These are phyloP conservation scores for Apoderus coryli DNA, from an alignment of 2,888 invertebrate genomes.

Conservation along the genomic window DNA sequence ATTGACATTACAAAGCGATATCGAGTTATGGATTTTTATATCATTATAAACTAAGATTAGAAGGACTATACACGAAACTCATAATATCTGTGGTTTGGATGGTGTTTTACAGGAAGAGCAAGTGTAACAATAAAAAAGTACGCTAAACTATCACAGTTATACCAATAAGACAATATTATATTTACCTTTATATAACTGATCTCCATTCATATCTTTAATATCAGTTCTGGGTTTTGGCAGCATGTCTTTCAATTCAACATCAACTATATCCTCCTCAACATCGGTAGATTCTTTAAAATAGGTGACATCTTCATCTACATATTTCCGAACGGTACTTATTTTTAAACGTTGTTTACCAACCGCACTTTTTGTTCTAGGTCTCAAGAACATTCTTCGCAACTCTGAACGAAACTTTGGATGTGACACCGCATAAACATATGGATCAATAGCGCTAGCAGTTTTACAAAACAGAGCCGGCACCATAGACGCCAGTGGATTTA, in stretches of 20 bases:
- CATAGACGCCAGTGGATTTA: slow-evolving; percentile 59
- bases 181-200: too few relatives aligned
- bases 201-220: slow-evolving; percentile 10
- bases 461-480: slow-evolving; percentile 69
- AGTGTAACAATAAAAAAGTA: too few relatives aligned
- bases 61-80: too few relatives aligned
- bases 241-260: slow-evolving; percentile 5
- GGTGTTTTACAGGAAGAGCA: too few relatives aligned
- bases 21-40: too few relatives aligned
- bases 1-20: too few relatives aligned
- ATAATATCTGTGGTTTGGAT: too few relatives aligned
- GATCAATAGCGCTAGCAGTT: slow-evolving; percentile 66
- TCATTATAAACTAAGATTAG: too few relatives aligned
- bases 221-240: not conserved
- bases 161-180: too few relatives aligned
- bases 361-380: slow-evolving; percentile 8
- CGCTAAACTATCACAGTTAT: too few relatives aligned
- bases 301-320: not conserved
- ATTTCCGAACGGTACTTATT: too few relatives aligned
- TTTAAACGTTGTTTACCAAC: too few relatives aligned
- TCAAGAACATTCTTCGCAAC: slow-evolving; percentile 16
- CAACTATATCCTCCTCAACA: slow-evolving; percentile 10
- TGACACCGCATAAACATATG: slow-evolving; percentile 64
- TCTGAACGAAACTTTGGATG: slow-evolving; percentile 63
- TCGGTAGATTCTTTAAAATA: slow-evolving; percentile 3